A percentile compares a stretch with the other conserved stretches of the same genome.
Evolutionary conservation across 2,888 invertebrate species (phyloP).

Genomic region (Melikaiella ostensackeni): DNA sequence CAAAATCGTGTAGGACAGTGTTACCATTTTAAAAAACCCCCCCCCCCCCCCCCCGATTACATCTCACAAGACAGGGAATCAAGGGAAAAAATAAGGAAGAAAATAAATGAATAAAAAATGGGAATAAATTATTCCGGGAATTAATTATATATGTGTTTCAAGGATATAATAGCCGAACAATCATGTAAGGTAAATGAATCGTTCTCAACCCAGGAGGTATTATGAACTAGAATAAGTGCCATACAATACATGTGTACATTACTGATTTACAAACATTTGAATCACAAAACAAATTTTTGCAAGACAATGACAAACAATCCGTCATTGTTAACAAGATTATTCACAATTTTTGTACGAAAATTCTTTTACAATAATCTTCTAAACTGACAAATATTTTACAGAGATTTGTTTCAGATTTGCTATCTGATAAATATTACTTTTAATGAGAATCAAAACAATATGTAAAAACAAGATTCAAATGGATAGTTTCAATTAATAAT

Average conservation of each 20-base stretch:
- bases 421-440: neutral
- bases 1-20: too few species aligned
- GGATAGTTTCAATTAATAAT: neutral
- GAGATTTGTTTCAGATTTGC: neutral
- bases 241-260: neutral
- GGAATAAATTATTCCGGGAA: neutral
- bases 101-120: neutral
- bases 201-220: constrained; percentile 9
- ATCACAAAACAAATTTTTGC: neutral
- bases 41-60: too few species aligned
- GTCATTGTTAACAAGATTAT: constrained; percentile 1
- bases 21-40: too few species aligned
- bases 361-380: neutral
- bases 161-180: neutral
- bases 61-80: neutral
- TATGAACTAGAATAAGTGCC: neutral
- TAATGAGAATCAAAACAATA: neutral
- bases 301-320: neutral
- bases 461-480: neutral
- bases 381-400: neutral
- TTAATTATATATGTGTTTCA: neutral
- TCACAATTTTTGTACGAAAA: neutral
- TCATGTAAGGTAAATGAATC: neutral
- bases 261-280: constrained; percentile 1
- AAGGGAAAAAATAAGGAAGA: neutral